Base-by-base conservation (phyloP, 1,140 invertebrate species). In the Nilaparvata lugens region DNA sequence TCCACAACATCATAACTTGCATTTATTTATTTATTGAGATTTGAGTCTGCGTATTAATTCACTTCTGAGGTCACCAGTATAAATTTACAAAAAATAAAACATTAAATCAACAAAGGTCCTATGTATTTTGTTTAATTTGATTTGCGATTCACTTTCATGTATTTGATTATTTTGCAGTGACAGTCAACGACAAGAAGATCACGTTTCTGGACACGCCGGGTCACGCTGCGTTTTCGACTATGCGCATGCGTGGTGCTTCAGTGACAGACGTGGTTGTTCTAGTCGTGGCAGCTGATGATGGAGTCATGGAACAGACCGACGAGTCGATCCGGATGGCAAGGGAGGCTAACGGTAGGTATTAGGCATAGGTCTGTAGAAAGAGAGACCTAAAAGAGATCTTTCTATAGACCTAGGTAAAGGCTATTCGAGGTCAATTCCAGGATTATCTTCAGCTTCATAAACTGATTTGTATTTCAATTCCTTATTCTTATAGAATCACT, bases 181-280 rank as follows among this genome's bases (percentile, higher is more conserved):
- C 67, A 79, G 28, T 28, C 4, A 82, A 77, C 43, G 85, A 84
- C 1, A 84, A 91, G 48, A 78, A 71, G 51, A 86, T 98, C 35
- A 98, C 96, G 7, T 98, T 99, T 79, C 72, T 99, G 56, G 97
- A 99, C 74, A 99, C 97, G n/a, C 97, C 97, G n/a, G 97, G 97
- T 0, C 97, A 99, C 79, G 95, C 95, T 19, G 97, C 97, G 7
- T 98, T 98, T 72, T 84, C 79, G 53, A 78, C 92, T 0, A 97
- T 98, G 92, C 76, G 96, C 67, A 83, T 85, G 42, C 81, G 97
- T 59, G 97, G 97, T 14, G 95, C 95, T 1, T 77, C 87, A 62
- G 82, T 88, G 38, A 99, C 97, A 0, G 97, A 99, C 74, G 89
- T 99, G 56, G 88, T 98, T 28, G 85, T 99, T 45, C 76, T 99